Base-by-base conservation (phyloP, 1,140 invertebrate species). In the Callitettix versicolor region DNA sequence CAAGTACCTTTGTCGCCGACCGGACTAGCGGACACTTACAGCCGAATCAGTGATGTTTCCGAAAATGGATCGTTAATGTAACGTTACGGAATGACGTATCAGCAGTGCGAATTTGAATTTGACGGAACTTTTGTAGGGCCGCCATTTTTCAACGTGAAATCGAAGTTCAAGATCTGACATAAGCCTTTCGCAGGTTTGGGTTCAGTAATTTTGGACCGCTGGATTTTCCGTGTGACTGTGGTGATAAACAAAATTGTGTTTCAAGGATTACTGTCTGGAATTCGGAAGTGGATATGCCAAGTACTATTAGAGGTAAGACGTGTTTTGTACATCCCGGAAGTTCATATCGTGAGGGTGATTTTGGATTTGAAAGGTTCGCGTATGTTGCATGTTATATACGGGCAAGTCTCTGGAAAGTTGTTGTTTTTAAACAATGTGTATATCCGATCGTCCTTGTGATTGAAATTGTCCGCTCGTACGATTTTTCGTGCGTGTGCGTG, bases 111-210 rank as follows among this genome's bases (percentile, higher is more conserved):
- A 30, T 55, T 44, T 41, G 53, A 55, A 55, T 55, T 55, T 24
- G 53, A 55, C 53, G 53, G 53, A 46, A 55, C 53, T 55, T 55
- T 55, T 33, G 53, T 55, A 22, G 53, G 53, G 18, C 53, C 53
- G n/a, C 52, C 52, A 52, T 15, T 33, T 18, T 38, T 33, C 15
- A 36, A 33, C 22, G 47, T 41, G 3, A 15, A 41, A 17, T 17
- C 33, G 9, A 50, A 50, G 34, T 38, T 38, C 50, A 40, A 40
- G 30, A 30, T 44, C 43, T 55, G 53, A 55, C 53, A 20, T 24
- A 2, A 26, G 51, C 51, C 40, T 14, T 15, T 38, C 20, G 21
- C 21, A 21, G 12, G 33, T 17, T 6, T 4, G 33, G 5, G 17
- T 24, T n/a, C 18, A 24, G 3, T 2, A 30, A 17, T 15, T 21